Evolutionary conservation across 2,797 vertebrate species (phyloP).

Genomic region (Sebastes nivosus): DNA sequence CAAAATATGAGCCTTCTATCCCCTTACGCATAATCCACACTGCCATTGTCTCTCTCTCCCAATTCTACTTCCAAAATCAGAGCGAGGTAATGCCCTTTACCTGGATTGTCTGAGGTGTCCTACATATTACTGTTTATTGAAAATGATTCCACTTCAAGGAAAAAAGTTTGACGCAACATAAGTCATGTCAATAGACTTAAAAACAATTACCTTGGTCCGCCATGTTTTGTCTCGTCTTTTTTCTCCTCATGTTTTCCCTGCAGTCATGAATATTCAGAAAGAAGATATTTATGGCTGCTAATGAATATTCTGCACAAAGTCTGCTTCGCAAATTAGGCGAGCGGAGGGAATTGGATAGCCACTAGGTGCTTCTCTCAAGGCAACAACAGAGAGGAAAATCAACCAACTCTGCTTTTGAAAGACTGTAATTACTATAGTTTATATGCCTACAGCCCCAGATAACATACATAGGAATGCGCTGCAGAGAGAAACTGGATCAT

Average conservation of each 20-base stretch:
- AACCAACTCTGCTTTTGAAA: slow-evolving; percentile 23
- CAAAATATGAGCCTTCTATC: neutral
- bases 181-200: neutral
- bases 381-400: slow-evolving; percentile 23
- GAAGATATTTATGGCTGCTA: slow-evolving; percentile 54
- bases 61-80: neutral
- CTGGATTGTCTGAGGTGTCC: neutral
- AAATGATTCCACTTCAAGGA: neutral
- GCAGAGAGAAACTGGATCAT: neutral
- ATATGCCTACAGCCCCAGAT: neutral
- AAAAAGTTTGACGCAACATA: neutral
- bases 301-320: slow-evolving; percentile 64
- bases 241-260: slow-evolving; percentile 33
- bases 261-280: slow-evolving; percentile 69
- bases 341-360: slow-evolving; percentile 50
- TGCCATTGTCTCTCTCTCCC: neutral
- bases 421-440: slow-evolving; percentile 22
- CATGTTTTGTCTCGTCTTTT: slow-evolving; percentile 23
- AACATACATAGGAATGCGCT: neutral
- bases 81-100: neutral
- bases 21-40: neutral
- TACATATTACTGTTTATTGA: neutral
- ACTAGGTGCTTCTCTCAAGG: slow-evolving; percentile 44
- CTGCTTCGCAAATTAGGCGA: slow-evolving; percentile 46
- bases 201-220: neutral